Conservation (phyloP, 2,113 vertebrate genomes). For the Sebastes schlegelii region DNA sequence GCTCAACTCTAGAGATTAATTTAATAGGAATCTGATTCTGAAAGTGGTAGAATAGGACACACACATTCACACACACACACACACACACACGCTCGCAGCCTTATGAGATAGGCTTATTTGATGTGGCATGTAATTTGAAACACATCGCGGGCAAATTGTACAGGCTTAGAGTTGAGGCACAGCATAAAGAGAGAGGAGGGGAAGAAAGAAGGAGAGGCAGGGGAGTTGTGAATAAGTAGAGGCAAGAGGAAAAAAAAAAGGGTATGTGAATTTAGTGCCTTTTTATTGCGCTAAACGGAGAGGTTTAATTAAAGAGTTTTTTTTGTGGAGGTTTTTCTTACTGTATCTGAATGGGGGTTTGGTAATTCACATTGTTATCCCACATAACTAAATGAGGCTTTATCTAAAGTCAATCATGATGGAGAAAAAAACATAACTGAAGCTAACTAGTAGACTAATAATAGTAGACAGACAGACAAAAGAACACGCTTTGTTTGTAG, state of each 20-base stretch:
- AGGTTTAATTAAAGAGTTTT: background rate
- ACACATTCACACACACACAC: constrained; percentile 25
- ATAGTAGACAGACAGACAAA: too few species aligned
- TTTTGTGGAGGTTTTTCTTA: background rate
- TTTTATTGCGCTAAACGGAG: constrained; percentile 16
- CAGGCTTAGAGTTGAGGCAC: constrained; percentile 33
- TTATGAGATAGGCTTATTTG: constrained; percentile 66
- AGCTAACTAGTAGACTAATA: background rate
- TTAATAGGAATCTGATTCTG: constrained; percentile 62
- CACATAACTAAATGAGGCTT: background rate
- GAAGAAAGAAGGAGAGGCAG: background rate
- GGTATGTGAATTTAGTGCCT: background rate
- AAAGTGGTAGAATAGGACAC: constrained; percentile 48
- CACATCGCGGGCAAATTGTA: constrained; percentile 64
- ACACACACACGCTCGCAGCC: constrained; percentile 18
- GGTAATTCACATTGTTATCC: background rate
- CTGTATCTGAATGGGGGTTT: background rate
- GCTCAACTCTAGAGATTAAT: constrained; percentile 57
- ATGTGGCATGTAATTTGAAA: constrained; percentile 77
- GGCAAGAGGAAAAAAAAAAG: background rate
- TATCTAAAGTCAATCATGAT: background rate
- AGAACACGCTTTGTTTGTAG: too few species aligned
- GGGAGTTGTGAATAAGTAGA: constrained; percentile 1
- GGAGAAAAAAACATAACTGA: background rate
- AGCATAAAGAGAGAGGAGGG: constrained; percentile 8